Evolutionary conservation across 2,888 invertebrate species (phyloP), one percentile per base, ranked within the genome.

Genomic region (Zelleria hepariella): DNA sequence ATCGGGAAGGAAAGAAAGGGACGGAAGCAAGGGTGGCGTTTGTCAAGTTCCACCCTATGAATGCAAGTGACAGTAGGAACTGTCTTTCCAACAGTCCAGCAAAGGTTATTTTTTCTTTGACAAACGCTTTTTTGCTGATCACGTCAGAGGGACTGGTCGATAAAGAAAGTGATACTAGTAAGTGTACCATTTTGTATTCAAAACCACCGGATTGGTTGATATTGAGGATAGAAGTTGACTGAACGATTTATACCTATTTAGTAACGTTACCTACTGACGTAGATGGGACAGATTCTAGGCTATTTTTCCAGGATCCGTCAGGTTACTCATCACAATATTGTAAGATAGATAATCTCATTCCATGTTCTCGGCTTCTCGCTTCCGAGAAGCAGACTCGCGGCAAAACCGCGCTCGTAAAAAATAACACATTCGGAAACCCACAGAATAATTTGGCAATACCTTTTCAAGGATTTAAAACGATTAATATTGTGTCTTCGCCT

Each of bases 41-140:
- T 76, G 74, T 77, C 77, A 78, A 72, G 80, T 72, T 80, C 82
- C 86, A 84, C 86, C 86, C 86, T 80, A 80, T 83, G 80, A 74
- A 75, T 72, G 76, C 84, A 82, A 84, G 83, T 82, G 84, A 82
- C 83, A 42, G 32, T 15, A 42, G 77, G 70, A 69, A 67, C 78
- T 77, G 83, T 81, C 86, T 80, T 82, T 82, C 82, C 80, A 80
- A 76, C 73, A 77, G 80, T 80, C 80, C 78, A 74, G 78, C 78
- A 76, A 77, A 75, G 77, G 76, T 75, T 80, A 81, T 68, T 67
- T 80, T 78, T 76, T 63, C 65, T 68, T 27, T 32, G 32, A 42
- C 32, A n/a, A 58, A 52, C 5, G 47, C 26, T 57, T 47, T 53
- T 26, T 52, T 58, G n/a, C 18, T n/a, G 7, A 55, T 25, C 21